Evolutionary conservation across 2,888 invertebrate species (phyloP).

Genomic region (Platynereis dumerilii): DNA sequence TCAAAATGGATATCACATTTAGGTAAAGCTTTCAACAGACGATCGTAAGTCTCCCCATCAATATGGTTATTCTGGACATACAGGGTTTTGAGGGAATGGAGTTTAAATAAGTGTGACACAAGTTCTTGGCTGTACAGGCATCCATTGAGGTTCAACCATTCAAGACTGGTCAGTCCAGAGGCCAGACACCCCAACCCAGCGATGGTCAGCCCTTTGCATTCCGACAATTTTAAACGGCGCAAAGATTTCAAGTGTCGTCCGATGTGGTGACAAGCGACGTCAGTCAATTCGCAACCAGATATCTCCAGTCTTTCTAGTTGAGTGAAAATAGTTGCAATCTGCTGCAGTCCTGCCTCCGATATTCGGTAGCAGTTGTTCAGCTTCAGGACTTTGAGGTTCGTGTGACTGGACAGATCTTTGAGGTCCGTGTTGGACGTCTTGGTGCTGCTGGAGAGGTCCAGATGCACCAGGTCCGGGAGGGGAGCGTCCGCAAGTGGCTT

Average conservation of each 20-base stretch:
- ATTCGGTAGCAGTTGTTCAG: conserved; percentile 17
- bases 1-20: background rate
- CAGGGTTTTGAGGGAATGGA: background rate
- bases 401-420: conserved; percentile 1
- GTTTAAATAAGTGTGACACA: background rate
- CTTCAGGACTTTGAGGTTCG: background rate
- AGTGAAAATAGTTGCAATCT: background rate
- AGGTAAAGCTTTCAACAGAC: background rate
- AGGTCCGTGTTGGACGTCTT: conserved; percentile 20
- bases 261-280: conserved; percentile 16
- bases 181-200: conserved; percentile 37
- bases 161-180: conserved; percentile 36
- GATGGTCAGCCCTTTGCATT: conserved; percentile 37
- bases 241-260: conserved; percentile 26
- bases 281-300: conserved; percentile 17
- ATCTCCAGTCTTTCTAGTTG: conserved; percentile 17
- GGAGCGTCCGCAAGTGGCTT: background rate
- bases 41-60: background rate
- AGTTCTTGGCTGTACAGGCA: conserved; percentile 24
- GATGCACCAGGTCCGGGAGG: conserved; percentile 11
- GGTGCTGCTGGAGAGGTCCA: conserved; percentile 17
- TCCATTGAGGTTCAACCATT: conserved; percentile 37
- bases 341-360: conserved; percentile 11
- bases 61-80: background rate
- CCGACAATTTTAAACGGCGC: conserved; percentile 36